phyloP scores from a whole-genome alignment of 2,888 invertebrate genomes.

The Cephus spinipes region DNA sequence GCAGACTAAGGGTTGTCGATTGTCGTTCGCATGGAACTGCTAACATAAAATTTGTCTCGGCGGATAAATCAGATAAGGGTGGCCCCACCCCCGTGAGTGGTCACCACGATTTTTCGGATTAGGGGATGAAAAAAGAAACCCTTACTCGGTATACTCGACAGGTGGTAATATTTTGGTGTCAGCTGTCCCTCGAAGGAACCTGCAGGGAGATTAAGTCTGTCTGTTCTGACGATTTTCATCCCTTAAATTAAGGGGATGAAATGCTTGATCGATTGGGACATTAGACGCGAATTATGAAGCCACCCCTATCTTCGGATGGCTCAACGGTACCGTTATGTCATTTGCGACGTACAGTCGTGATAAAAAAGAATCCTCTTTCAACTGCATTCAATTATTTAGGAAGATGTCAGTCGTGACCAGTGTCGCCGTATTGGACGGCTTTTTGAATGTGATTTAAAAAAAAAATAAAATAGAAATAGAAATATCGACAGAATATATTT shows the following conservation, averaged over 20 bases:
- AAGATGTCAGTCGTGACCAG: too few species aligned
- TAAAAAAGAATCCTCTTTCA: too few species aligned
- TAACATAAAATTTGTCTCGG: not conserved
- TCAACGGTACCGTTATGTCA: not conserved
- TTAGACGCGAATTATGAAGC: not conserved
- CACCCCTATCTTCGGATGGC: not conserved
- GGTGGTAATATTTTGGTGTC: not conserved
- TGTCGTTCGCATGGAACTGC: not conserved
- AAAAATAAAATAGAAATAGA: not conserved
- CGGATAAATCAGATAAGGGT: not conserved
- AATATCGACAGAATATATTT: not conserved
- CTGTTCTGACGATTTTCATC: not conserved
- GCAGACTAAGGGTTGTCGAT: not conserved
- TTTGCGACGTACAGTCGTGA: not conserved
- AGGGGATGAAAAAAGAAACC: not conserved
- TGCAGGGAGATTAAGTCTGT: not conserved
- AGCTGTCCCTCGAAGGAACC: too few species aligned
- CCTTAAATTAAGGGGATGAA: not conserved
- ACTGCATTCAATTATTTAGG: not conserved
- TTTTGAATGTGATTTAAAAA: not conserved
- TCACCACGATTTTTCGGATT: not conserved
- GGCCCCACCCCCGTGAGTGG: too few species aligned
- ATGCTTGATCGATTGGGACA: not conserved
- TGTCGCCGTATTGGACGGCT: not conserved
- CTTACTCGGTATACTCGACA: not conserved